A percentile compares a stretch with the other conserved stretches of the same genome.
These are phyloP conservation scores for Lanistes nyassanus DNA, from an alignment of 1,140 invertebrate genomes.

Conservation along the genomic window DNA sequence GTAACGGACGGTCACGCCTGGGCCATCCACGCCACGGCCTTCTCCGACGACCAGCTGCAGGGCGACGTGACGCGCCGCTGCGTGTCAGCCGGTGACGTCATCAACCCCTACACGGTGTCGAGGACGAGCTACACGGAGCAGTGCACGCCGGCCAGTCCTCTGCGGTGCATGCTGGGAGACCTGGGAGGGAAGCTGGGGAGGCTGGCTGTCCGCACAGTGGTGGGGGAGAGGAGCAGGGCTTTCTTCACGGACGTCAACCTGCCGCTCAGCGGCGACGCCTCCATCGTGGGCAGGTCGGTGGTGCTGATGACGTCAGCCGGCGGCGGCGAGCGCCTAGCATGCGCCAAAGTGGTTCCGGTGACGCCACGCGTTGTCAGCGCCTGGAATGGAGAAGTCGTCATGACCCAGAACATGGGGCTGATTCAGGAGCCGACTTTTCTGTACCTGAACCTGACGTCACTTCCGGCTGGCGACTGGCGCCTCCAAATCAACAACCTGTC, in stretches of 20 bases:
- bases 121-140: conserved; percentile 35
- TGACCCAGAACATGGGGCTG: conserved; percentile 66
- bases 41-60: conserved; percentile 77
- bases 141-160: conserved; percentile 64
- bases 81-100: conserved; percentile 77
- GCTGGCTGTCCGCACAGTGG: conserved; percentile 74
- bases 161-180: conserved; percentile 70
- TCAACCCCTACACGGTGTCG: conserved; percentile 81
- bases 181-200: conserved; percentile 82
- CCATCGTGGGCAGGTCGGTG: conserved; percentile 84
- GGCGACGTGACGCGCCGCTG: conserved; percentile 65
- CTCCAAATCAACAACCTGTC: not conserved
- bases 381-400: conserved; percentile 36
- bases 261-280: conserved; percentile 79
- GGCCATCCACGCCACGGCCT: conserved; percentile 73
- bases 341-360: conserved; percentile 72
- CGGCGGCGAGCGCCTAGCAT: conserved; percentile 86
- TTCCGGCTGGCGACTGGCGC: not conserved
- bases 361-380: conserved; percentile 48
- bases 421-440: conserved; percentile 67
- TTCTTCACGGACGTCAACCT: conserved; percentile 82
- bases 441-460: not conserved
- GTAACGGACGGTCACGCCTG: conserved; percentile 79
- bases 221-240: conserved; percentile 87
- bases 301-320: conserved; percentile 90